Base-by-base conservation (phyloP, 1,140 invertebrate genomes). In the Prorops nasuta region DNA sequence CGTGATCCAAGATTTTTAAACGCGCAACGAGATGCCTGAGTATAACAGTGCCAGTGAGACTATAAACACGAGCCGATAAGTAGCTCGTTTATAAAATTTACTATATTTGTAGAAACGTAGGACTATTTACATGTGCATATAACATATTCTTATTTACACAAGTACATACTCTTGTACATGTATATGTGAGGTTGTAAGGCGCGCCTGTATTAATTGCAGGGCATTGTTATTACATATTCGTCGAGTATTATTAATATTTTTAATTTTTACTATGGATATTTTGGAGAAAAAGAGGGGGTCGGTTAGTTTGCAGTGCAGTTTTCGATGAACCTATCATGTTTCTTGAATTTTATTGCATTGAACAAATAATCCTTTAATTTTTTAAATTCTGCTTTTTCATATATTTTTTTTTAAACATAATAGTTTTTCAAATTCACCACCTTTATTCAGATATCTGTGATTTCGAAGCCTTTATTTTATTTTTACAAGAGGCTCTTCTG, bases 21-120 rank as follows among this genome's bases (percentile, higher is more conserved):
- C 32, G 39, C 47, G 49, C 43, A 58, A 51, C 38, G 43, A 52
- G 48, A 44, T 44, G 19, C 36, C 41, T 41, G 51, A 48, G 56
- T 47, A 55, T 51, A 60, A 60, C 58, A 60, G 65, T 66, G 66
- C 55, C 60, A 70, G 63, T 69, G 61, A 66, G 58, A 67, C 51
- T 63, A 50, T 55, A 61, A 51, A 64, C 64, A 67, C 51, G 43
- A 39, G 38, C 15, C 44, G 32, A 45, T 42, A 32, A 43, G 45
- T 20, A 16, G 53, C 39, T 57, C 55, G 56, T 70, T 65, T 64
- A 62, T 59, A 62, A 66, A 48, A 62, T 64, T 66, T 62, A 68
- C 49, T 60, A 58, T 58, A 62, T 67, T 67, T 70, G 49, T 64
- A 69, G 50, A 56, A 35, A 54, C 43, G 49, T 28, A 56, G 63